Base-by-base conservation (phyloP, 2,797 vertebrate species). In the Gobionotothen gibberifrons region DNA sequence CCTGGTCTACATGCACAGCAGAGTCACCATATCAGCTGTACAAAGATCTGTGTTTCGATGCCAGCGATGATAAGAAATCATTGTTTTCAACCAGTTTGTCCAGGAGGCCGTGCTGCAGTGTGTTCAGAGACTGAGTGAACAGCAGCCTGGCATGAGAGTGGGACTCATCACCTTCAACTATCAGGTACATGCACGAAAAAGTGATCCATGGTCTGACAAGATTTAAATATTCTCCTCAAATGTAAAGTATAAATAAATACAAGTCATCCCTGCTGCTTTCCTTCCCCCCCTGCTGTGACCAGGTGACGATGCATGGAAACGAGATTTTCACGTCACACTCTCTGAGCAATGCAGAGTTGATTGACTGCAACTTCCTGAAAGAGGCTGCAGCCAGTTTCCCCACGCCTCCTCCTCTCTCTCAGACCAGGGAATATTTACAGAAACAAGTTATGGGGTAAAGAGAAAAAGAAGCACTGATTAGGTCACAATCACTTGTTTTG, bases 101-200 rank as follows among this genome's bases (percentile, higher is more conserved):
- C 92, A 93, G 83, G 90, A 94, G 17, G 93, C 94, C 0, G 86
- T 95, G 74, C 8, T 89, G 10, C 87, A 86, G 67, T 93, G 93
- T 42, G 54, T 95, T 32, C 66, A 89, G 62, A 88, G 52, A 53
- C 75, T 94, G 1, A 83, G 85, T 63, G 49, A 82, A 43, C 87
- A 86, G n/a, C 80, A 89, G 36, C 90, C 92, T 9, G 75, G 85
- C 36, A 70, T 26, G 8, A 72, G 86, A 64, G 90, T 95, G 53
- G 93, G 89, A 16, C 90, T 95, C 49, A 87, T 95, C 85, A 93
- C 93, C 46, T 95, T 95, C 87, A 95, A 89, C 79, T 36, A 88
- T 43, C 77, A 92, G 93, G 94, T 94, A 81, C n/a, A 51, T 6
- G 74, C 21, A 15, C 14, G 0, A 17, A 22, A 16, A 61, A 46